A percentile compares a stretch with the other conserved stretches of the same genome.
These are phyloP conservation scores for Pterostichus madidus DNA, from an alignment of 2,888 invertebrate species.

Conservation along the genomic window DNA sequence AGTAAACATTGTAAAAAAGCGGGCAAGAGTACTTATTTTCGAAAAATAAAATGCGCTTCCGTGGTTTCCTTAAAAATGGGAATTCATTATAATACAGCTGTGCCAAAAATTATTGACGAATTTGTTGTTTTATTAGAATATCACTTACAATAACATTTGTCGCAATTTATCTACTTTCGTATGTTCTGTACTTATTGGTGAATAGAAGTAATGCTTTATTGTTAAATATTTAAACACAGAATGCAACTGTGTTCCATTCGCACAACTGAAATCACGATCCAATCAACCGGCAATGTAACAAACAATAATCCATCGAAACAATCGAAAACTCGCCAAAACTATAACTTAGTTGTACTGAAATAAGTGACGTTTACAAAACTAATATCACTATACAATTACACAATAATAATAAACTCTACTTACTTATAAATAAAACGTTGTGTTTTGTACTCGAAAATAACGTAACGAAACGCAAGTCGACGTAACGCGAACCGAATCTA, in stretches of 20 bases:
- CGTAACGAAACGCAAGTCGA: constrained; percentile 37
- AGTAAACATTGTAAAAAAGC: constrained; percentile 62
- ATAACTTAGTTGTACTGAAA: constrained; percentile 71
- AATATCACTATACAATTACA: constrained; percentile 73
- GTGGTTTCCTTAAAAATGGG: constrained; percentile 56
- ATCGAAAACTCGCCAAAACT: constrained; percentile 7
- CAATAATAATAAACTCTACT: constrained; percentile 62
- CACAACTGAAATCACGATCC: constrained; percentile 54
- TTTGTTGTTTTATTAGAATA: constrained; percentile 67
- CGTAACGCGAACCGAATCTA: constrained; percentile 37
- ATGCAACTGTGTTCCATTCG: constrained; percentile 61
- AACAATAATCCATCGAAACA: constrained; percentile 52
- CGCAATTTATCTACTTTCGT: constrained; percentile 66
- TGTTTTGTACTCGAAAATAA: constrained; percentile 64
- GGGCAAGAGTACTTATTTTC: constrained; percentile 55
- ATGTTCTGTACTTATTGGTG: constrained; percentile 67
- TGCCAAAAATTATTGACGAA: constrained; percentile 68
- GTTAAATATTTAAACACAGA: constrained; percentile 66
- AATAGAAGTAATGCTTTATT: constrained; percentile 66
- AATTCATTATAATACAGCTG: constrained; percentile 65
- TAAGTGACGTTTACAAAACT: constrained; percentile 71
- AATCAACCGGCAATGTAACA: constrained; percentile 28
- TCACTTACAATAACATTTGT: constrained; percentile 66
- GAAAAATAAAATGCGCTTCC: constrained; percentile 57
- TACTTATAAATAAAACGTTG: constrained; percentile 52